Evolutionary conservation across 2,888 invertebrate genomes (phyloP).

Genomic region (Papilio gigon): DNA sequence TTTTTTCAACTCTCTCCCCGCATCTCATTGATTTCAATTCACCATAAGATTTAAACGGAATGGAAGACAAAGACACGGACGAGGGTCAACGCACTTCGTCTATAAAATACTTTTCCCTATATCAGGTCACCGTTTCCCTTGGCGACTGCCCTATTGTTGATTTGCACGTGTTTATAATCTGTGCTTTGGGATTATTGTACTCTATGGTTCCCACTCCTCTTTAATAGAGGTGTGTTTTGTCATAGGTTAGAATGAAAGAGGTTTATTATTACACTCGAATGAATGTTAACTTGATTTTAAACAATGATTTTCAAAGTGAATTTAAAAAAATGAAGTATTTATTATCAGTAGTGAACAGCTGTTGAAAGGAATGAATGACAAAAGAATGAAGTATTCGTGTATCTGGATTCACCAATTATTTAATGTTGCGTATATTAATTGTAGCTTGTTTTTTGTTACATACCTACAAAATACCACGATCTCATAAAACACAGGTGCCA

Average conservation of each 20-base stretch:
- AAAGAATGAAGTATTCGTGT: not conserved
- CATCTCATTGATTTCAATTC: conserved; percentile 49
- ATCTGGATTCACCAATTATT: too few species aligned
- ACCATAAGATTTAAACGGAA: conserved; percentile 54
- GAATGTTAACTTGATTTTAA: conserved; percentile 32
- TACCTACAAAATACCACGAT: too few species aligned
- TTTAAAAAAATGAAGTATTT: conserved; percentile 18
- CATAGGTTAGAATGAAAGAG: conserved; percentile 8
- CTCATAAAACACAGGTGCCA: too few species aligned
- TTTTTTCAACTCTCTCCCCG: conserved; percentile 46
- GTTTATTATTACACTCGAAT: conserved; percentile 28
- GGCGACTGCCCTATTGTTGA: conserved; percentile 49
- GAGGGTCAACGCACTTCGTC: conserved; percentile 45
- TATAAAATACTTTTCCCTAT: conserved; percentile 33
- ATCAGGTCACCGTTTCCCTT: conserved; percentile 37
- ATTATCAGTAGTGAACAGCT: not conserved
- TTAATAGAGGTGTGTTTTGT: conserved; percentile 16
- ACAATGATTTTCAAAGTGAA: conserved; percentile 6
- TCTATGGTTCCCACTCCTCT: conserved; percentile 39
- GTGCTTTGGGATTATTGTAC: conserved; percentile 14
- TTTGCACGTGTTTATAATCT: conserved; percentile 54
- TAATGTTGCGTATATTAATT: too few species aligned
- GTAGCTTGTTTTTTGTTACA: too few species aligned
- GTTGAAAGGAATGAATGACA: not conserved
- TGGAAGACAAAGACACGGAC: conserved; percentile 48